Base-by-base conservation (phyloP, 2,797 vertebrate genomes). In the Okamejei kenojei region DNA sequence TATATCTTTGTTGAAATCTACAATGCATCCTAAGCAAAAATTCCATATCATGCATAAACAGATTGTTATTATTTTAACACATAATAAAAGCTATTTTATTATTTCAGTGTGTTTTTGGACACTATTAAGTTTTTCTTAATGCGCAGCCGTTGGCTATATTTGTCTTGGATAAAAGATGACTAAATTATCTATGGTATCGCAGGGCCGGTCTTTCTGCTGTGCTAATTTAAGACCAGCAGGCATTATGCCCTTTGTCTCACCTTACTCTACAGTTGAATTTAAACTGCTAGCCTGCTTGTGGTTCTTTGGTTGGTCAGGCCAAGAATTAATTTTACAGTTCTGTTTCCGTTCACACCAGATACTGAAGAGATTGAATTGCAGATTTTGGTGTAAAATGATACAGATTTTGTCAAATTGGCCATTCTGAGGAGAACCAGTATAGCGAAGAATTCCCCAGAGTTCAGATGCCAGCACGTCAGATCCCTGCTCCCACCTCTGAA, bases 141-240 rank as follows among this genome's bases (percentile, higher is more conserved):
- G 65, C 45, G 63, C 65, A 38, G 63, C 71, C 76, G 21, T 35
- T 58, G 26, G 17, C 73, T 54, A 54, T 73, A 65, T 68, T 21
- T 35, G 68, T 93, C 35, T 77, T 91, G 93, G 15, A 32, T 81
- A n/a, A 93, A 93, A 68, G 90, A 94, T 91, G 81, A 86, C 90
- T 32, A 93, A 93, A 93, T 81, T 94, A 94, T 90, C 68, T 93
- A 93, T 10, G 90, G 84, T 80, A 11, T 77, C 58, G 93, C 93
- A 84, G 92, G 58, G 93, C 93, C 93, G 93, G 71, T 93, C 94
- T 78, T 65, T 93, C 93, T 93, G 61, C 38, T 93, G 82, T 91
- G 90, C 94, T 94, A 94, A 91, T 74, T 93, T 94, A 94, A 93
- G 93, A 45, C 71, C n/a, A 76, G 81, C 74, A 90, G 38, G 88